Evolutionary conservation across 64 coral and sea anemone species (phyloP).

Genomic region (Stylophora pistillata): DNA sequence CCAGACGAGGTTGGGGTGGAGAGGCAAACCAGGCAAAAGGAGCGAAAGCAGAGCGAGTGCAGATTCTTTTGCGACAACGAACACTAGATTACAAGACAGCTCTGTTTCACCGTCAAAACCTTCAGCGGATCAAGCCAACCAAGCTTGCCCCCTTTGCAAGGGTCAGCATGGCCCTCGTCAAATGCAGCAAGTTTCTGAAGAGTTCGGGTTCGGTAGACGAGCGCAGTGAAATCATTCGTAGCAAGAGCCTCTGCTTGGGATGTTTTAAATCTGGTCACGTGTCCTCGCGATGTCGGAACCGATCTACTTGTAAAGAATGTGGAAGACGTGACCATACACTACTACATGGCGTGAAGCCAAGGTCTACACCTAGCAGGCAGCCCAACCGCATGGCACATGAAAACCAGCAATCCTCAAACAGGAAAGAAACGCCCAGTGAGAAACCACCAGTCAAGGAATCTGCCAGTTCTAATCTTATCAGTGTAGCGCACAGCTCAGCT

Average conservation of each 20-base stretch:
- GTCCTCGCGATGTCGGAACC: slow-evolving; percentile 33
- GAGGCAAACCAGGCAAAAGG: slow-evolving; percentile 16
- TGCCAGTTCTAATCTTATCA: background rate
- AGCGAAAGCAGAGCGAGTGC: background rate
- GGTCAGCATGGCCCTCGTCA: background rate
- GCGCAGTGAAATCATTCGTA: slow-evolving; percentile 2
- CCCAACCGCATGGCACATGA: background rate
- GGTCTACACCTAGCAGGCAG: background rate
- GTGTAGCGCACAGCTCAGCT: background rate
- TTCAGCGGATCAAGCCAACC: background rate
- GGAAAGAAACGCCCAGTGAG: background rate
- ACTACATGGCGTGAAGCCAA: background rate
- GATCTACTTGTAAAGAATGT: slow-evolving; percentile 28
- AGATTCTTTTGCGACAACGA: slow-evolving; percentile 5
- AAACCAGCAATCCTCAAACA: background rate
- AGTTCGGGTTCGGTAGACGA: slow-evolving; percentile 31
- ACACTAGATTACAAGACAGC: background rate
- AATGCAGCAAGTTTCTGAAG: background rate
- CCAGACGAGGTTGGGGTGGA: slow-evolving; percentile 22
- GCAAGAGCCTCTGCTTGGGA: slow-evolving; percentile 32
- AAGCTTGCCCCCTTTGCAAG: background rate
- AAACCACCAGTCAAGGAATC: background rate
- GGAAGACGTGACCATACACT: slow-evolving; percentile 47
- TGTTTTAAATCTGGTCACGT: slow-evolving; percentile 49
- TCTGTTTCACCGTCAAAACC: background rate